phyloP scores from a whole-genome alignment of 2,797 vertebrate genomes.

The Odontamblyopus lacepedii region DNA sequence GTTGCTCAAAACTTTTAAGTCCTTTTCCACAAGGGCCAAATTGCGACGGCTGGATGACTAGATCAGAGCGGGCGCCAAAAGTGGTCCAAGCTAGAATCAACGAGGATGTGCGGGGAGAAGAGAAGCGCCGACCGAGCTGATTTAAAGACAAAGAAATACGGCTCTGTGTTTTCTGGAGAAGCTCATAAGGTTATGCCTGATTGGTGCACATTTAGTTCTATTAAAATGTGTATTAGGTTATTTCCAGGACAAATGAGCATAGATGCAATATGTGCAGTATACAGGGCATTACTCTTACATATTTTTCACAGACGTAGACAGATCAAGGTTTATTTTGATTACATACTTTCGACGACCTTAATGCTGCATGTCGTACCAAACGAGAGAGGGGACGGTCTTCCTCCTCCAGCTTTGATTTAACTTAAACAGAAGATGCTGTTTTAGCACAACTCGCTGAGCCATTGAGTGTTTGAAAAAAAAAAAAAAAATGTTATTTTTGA shows the following conservation, averaged over 20 bases:
- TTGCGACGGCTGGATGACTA: background rate
- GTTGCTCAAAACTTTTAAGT: background rate
- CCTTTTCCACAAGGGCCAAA: background rate
- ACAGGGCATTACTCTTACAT: slow-evolving; percentile 68
- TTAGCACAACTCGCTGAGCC: slow-evolving; percentile 32
- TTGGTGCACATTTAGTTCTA: slow-evolving; percentile 4
- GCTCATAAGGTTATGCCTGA: slow-evolving; percentile 6
- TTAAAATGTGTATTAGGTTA: slow-evolving; percentile 13
- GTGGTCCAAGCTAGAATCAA: background rate
- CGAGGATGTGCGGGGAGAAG: background rate
- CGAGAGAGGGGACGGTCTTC: slow-evolving; percentile 16
- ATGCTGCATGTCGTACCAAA: slow-evolving; percentile 72
- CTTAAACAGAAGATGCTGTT: slow-evolving; percentile 24
- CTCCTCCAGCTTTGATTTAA: slow-evolving; percentile 14
- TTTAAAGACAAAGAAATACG: background rate
- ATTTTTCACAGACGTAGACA: slow-evolving; percentile 33
- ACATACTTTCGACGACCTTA: slow-evolving; percentile 38
- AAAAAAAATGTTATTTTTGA: slow-evolving; percentile 7
- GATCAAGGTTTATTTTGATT: slow-evolving; percentile 14
- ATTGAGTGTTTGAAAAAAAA: slow-evolving; percentile 21
- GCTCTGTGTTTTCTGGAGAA: background rate
- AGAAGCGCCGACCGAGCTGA: background rate
- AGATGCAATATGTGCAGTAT: slow-evolving; percentile 48
- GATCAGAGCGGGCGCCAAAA: background rate
- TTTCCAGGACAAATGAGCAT: slow-evolving; percentile 43